These are phyloP conservation scores for Aeoliscus strigatus DNA, from an alignment of 2,797 vertebrate genomes.

Conservation along the genomic window DNA sequence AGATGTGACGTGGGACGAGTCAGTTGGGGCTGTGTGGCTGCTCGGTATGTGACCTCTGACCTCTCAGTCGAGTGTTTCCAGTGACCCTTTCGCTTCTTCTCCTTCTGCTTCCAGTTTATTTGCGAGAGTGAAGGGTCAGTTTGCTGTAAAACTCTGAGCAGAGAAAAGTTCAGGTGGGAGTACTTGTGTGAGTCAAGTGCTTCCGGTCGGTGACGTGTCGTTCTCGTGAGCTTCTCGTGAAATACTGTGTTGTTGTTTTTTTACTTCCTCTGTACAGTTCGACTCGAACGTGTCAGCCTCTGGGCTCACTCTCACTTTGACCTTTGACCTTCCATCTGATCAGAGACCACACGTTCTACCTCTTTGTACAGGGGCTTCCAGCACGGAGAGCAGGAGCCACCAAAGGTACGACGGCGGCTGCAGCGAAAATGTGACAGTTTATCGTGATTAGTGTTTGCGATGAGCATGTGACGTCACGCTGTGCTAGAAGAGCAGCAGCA, in stretches of 20 bases:
- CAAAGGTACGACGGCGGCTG: neutral
- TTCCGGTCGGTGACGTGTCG: slow-evolving; percentile 47
- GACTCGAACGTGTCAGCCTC: slow-evolving; percentile 2
- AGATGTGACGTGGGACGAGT: neutral
- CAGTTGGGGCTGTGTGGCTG: no score
- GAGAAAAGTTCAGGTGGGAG: slow-evolving; percentile 4
- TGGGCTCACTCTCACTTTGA: slow-evolving; percentile 20
- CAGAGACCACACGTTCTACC: slow-evolving; percentile 71
- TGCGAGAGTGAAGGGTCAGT: slow-evolving; percentile 3
- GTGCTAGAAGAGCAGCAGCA: no score
- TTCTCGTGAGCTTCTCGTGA: slow-evolving; percentile 66
- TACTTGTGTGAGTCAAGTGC: slow-evolving; percentile 24
- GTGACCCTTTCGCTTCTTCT: slow-evolving; percentile 3
- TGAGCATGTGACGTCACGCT: no score
- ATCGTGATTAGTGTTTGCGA: no score
- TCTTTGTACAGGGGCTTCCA: slow-evolving; percentile 72
- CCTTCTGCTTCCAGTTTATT: slow-evolving; percentile 13
- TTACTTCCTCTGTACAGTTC: slow-evolving; percentile 57
- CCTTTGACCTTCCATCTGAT: slow-evolving; percentile 19
- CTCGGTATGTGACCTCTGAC: no score
- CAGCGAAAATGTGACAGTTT: slow-evolving; percentile 1
- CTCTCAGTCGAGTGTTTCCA: no score
- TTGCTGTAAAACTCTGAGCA: slow-evolving; percentile 7
- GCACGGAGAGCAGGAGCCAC: no score
- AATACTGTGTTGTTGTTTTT: slow-evolving; percentile 41